phyloP scores from a whole-genome alignment of 1,140 invertebrate species.

The Drosophila lowei region DNA sequence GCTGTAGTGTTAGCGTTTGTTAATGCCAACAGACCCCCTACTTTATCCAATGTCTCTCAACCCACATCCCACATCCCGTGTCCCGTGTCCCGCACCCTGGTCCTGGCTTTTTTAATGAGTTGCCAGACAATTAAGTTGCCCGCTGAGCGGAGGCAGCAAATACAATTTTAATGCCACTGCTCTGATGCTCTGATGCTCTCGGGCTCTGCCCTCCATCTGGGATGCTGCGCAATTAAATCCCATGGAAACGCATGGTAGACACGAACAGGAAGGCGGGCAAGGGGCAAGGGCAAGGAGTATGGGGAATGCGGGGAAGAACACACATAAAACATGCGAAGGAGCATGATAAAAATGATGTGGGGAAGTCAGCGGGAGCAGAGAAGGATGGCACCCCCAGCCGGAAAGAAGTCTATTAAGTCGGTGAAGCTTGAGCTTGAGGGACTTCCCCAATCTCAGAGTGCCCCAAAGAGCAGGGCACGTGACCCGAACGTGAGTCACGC shows the following conservation, averaged over 20 bases:
- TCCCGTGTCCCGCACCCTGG: background rate
- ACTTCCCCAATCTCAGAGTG: background rate
- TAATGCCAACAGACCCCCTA: conserved; percentile 12
- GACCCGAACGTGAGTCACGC: too few relatives aligned
- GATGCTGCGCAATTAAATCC: conserved; percentile 65
- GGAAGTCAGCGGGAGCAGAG: background rate
- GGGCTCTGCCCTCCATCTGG: conserved; percentile 7
- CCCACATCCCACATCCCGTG: background rate
- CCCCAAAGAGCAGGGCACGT: background rate
- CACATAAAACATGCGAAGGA: conserved; percentile 40
- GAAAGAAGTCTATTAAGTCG: conserved; percentile 42
- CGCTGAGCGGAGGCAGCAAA: conserved; percentile 33
- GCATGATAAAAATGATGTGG: conserved; percentile 9
- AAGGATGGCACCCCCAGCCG: conserved; percentile 1
- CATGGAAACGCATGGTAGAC: conserved; percentile 41
- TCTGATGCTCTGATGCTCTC: background rate
- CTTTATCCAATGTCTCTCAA: conserved; percentile 4
- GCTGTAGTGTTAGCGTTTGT: conserved; percentile 18
- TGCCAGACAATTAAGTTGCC: conserved; percentile 72
- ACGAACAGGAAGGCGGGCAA: conserved; percentile 5
- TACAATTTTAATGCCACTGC: conserved; percentile 73
- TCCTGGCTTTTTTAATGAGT: conserved; percentile 61
- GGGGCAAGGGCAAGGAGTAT: too few relatives aligned
- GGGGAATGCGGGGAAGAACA: background rate
- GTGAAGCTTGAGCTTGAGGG: background rate